phyloP scores from a whole-genome alignment of 2,113 vertebrate genomes.

The Oxyura jamaicensis region DNA sequence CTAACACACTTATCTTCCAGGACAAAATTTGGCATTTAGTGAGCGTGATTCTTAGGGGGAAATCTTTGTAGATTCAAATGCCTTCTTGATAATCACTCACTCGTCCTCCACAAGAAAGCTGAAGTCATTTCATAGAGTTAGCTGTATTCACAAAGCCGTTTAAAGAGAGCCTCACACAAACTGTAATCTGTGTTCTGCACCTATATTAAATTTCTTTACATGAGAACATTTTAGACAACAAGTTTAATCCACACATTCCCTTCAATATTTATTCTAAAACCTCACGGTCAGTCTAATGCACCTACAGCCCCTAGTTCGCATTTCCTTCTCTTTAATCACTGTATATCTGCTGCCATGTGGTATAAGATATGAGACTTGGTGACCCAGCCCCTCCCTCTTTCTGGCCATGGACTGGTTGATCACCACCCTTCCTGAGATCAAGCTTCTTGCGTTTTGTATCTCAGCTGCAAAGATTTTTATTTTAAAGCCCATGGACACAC shows the following conservation, averaged over 20 bases:
- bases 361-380: background rate
- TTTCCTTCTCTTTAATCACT: background rate
- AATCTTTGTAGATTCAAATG: background rate
- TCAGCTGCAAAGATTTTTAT: background rate
- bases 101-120: background rate
- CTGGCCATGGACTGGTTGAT: background rate
- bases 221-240: background rate
- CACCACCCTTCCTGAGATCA: background rate
- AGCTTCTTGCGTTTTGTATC: background rate
- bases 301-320: background rate
- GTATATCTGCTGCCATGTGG: background rate
- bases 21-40: background rate
- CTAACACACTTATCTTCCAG: background rate
- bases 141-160: background rate
- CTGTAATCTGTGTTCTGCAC: background rate
- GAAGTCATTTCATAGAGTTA: background rate
- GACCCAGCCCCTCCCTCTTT: background rate
- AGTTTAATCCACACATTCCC: background rate
- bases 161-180: background rate
- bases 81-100: background rate
- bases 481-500: background rate
- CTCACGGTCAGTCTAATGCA: background rate
- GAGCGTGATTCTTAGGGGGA: background rate
- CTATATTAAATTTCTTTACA: background rate
- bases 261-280: background rate